These are phyloP conservation scores for Rattus rattus DNA, from an alignment of 2,113 vertebrate species.

Conservation along the genomic window DNA sequence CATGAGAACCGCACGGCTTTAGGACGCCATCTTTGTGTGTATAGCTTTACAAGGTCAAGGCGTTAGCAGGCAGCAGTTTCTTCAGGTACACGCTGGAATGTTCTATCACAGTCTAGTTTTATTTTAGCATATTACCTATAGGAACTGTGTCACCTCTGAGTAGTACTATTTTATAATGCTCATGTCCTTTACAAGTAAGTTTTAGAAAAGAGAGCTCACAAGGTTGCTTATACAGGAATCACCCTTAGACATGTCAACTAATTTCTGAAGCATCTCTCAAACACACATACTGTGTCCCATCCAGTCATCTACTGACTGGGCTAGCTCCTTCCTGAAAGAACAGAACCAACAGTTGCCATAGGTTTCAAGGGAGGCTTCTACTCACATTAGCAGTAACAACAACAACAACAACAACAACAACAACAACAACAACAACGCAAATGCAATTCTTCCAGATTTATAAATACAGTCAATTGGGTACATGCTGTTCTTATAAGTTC, in stretches of 20 bases:
- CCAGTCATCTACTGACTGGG: background rate
- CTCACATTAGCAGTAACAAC: background rate
- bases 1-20: conserved; percentile 92
- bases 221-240: conserved; percentile 18
- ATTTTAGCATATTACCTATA: conserved; percentile 83
- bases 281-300: conserved; percentile 50
- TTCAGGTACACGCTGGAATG: conserved; percentile 90
- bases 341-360: background rate
- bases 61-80: conserved; percentile 88
- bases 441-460: conserved; percentile 44
- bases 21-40: conserved; percentile 92
- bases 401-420: background rate
- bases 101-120: conserved; percentile 87
- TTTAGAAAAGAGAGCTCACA: background rate
- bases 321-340: conserved; percentile 40
- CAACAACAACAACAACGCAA: background rate
- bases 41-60: conserved; percentile 91
- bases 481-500: conserved; percentile 48
- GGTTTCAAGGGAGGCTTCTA: conserved; percentile 19
- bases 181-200: conserved; percentile 51
- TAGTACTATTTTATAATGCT: conserved; percentile 62
- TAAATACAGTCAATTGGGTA: background rate
- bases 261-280: conserved; percentile 24
- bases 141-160: conserved; percentile 74
- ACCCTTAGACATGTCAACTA: conserved; percentile 38